Conservation (phyloP, 1,140 invertebrate species). For the Pseudachorutes palmiensis region DNA sequence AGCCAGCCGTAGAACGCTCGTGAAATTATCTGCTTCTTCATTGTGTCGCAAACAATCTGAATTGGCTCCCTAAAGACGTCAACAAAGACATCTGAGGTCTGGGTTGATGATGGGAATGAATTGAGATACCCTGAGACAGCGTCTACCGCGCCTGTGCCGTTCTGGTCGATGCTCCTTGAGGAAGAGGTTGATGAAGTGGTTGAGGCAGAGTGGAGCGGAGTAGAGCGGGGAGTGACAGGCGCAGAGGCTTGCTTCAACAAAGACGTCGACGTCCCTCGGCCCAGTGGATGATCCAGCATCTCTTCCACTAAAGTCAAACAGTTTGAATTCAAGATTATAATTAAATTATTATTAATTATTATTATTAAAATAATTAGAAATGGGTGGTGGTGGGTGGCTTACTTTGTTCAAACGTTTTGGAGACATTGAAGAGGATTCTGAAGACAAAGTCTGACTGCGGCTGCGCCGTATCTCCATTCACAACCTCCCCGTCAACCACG, state of each 20-base stretch:
- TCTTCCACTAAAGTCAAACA: slow-evolving; percentile 26
- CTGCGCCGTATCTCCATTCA: slow-evolving; percentile 39
- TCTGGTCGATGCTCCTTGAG: slow-evolving; percentile 40
- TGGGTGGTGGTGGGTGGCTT: neutral
- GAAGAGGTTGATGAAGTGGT: slow-evolving; percentile 43
- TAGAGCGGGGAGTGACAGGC: slow-evolving; percentile 35
- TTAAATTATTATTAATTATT: neutral
- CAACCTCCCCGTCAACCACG: slow-evolving; percentile 21
- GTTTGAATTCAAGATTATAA: neutral
- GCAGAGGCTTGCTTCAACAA: slow-evolving; percentile 22
- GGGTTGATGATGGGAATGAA: neutral
- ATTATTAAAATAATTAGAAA: neutral
- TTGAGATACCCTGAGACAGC: neutral
- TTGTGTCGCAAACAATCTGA: slow-evolving; percentile 78
- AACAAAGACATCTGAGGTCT: neutral
- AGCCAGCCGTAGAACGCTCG: slow-evolving; percentile 94
- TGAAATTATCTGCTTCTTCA: slow-evolving; percentile 88
- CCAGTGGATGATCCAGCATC: slow-evolving; percentile 28
- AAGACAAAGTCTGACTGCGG: slow-evolving; percentile 75
- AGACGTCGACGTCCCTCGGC: slow-evolving; percentile 15
- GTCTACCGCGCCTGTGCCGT: slow-evolving; percentile 16
- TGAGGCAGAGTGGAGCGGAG: slow-evolving; percentile 36
- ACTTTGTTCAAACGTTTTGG: neutral
- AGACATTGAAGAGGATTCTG: slow-evolving; percentile 55
- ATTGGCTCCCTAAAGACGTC: slow-evolving; percentile 48